Percentiles rank a stretch among this genome's conserved stretches.
phyloP scores from a whole-genome alignment of 2,797 vertebrate species.

The Vultur gryphus region DNA sequence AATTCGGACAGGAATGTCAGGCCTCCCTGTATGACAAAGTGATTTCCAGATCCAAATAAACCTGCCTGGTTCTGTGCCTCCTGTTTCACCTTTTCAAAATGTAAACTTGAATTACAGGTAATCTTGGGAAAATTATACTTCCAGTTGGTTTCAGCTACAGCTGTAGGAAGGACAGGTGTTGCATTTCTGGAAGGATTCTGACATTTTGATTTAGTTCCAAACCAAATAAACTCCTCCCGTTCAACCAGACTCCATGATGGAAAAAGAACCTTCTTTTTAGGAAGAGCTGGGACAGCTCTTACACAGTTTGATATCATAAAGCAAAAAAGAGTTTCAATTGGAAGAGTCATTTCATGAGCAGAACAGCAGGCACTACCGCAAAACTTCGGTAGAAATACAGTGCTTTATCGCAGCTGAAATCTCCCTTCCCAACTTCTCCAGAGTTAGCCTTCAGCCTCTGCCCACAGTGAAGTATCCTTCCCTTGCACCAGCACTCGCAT shows the following conservation, averaged over 20 bases:
- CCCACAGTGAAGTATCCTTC: background rate
- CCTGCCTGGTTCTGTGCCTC: background rate
- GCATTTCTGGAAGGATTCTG: background rate
- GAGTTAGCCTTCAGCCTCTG: background rate
- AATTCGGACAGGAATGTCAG: background rate
- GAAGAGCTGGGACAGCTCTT: background rate
- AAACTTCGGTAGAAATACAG: background rate
- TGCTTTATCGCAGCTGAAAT: background rate
- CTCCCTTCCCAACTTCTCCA: background rate
- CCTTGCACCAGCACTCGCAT: background rate
- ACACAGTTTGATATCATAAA: background rate
- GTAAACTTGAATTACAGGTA: background rate
- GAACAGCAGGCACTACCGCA: background rate
- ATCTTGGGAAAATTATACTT: background rate
- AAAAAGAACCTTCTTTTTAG: background rate
- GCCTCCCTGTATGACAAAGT: background rate
- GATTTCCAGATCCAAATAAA: background rate
- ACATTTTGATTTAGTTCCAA: background rate
- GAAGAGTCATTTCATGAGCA: background rate
- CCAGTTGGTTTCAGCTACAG: background rate
- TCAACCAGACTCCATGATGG: background rate
- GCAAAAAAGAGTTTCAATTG: background rate
- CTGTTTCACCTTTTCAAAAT: background rate
- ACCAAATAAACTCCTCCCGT: background rate
- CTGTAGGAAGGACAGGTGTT: background rate